These are phyloP conservation scores for Fulica atra DNA, from an alignment of 2,113 vertebrate species.

Conservation along the genomic window DNA sequence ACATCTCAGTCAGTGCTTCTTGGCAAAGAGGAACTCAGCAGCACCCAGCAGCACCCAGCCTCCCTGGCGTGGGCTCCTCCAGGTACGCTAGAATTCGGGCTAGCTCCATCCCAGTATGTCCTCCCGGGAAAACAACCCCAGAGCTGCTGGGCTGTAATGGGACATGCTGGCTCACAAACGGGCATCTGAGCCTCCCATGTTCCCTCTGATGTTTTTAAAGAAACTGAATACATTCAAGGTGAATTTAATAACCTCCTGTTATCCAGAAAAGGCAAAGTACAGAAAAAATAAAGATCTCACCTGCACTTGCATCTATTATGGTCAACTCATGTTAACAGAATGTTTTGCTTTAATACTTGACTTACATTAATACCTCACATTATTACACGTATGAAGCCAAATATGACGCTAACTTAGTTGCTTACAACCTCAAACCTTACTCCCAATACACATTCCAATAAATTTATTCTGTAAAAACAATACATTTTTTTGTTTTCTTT, in stretches of 20 bases:
- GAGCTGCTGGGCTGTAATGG: background rate
- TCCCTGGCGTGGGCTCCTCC: background rate
- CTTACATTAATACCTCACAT: constrained; percentile 84
- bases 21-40: background rate
- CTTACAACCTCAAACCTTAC: constrained; percentile 83
- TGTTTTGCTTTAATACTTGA: constrained; percentile 83
- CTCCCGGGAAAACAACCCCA: background rate
- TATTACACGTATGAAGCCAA: constrained; percentile 82
- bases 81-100: background rate
- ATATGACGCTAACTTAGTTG: constrained; percentile 80
- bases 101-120: background rate
- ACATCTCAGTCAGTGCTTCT: background rate
- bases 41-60: background rate
- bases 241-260: constrained; percentile 65
- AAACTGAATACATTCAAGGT: constrained; percentile 60
- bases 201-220: constrained; percentile 17
- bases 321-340: constrained; percentile 79
- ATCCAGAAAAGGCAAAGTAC: constrained; percentile 64
- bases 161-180: background rate
- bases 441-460: constrained; percentile 89
- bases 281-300: constrained; percentile 71
- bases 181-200: background rate
- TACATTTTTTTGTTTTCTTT: constrained; percentile 82
- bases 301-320: constrained; percentile 76
- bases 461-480: constrained; percentile 99